These are phyloP conservation scores for Mormyrus proboscirostris DNA, from an alignment of 2,797 vertebrate genomes.

Conservation along the genomic window DNA sequence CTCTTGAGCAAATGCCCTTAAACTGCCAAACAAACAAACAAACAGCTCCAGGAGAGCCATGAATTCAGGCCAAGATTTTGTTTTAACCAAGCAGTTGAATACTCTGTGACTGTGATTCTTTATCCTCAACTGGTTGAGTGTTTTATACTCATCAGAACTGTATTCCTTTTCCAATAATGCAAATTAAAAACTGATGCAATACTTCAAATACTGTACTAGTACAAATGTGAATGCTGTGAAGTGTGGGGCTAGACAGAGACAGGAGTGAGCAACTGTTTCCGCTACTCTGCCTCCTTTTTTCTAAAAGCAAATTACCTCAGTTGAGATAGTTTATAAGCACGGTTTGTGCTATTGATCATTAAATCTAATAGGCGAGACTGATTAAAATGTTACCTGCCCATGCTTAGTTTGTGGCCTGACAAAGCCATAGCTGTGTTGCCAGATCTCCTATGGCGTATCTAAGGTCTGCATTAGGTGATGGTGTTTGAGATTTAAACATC, in stretches of 20 bases:
- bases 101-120: neutral
- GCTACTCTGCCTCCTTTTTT: neutral
- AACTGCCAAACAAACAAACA: neutral
- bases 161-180: neutral
- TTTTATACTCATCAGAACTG: neutral
- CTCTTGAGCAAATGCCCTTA: neutral
- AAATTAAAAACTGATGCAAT: neutral
- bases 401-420: neutral
- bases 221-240: neutral
- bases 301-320: neutral
- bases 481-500: neutral
- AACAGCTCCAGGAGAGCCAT: neutral
- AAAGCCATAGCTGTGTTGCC: neutral
- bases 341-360: constrained; percentile 10
- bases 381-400: neutral
- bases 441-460: neutral
- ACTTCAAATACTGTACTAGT: neutral
- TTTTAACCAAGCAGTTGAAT: neutral
- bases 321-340: neutral
- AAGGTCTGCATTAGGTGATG: neutral
- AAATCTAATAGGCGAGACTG: neutral
- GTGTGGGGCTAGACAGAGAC: neutral
- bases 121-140: neutral
- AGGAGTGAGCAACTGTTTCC: neutral
- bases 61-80: neutral